These are phyloP conservation scores for Esox niger DNA, from an alignment of 2,113 vertebrate species.

Conservation along the genomic window DNA sequence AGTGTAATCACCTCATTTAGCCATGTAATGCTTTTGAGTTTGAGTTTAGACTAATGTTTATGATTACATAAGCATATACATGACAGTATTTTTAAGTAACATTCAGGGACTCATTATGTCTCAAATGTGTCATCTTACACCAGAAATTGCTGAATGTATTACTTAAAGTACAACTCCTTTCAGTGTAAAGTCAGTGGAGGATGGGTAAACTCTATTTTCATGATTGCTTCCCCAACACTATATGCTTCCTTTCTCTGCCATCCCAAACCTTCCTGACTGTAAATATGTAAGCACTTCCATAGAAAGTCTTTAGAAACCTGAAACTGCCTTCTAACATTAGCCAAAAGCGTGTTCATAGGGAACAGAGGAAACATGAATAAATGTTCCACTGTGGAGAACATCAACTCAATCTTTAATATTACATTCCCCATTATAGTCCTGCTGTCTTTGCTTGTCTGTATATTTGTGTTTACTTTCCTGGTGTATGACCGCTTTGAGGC, in stretches of 20 bases:
- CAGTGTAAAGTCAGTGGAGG: too few species aligned
- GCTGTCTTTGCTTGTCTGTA: not conserved
- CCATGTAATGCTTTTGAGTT: too few species aligned
- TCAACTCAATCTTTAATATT: not conserved
- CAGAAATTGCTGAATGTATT: too few species aligned
- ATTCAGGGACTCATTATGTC: too few species aligned
- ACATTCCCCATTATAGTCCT: not conserved
- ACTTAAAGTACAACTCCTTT: too few species aligned
- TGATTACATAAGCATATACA: too few species aligned
- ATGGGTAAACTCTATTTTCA: too few species aligned
- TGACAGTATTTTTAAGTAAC: too few species aligned
- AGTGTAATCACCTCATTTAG: too few species aligned
- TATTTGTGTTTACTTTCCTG: not conserved
- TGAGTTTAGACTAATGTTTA: too few species aligned
- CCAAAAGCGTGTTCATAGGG: not conserved
- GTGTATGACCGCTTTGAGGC: not conserved
- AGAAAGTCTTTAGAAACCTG: conserved; percentile 3
- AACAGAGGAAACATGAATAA: not conserved
- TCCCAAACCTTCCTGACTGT: not conserved
- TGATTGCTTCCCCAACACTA: too few species aligned
- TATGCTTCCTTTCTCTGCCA: not conserved
- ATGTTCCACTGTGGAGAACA: not conserved
- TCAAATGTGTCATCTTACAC: too few species aligned
- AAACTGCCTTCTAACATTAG: not conserved
- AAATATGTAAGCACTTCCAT: not conserved